Base-by-base conservation (phyloP, 2,113 vertebrate species). In the Alligator mississippiensis region DNA sequence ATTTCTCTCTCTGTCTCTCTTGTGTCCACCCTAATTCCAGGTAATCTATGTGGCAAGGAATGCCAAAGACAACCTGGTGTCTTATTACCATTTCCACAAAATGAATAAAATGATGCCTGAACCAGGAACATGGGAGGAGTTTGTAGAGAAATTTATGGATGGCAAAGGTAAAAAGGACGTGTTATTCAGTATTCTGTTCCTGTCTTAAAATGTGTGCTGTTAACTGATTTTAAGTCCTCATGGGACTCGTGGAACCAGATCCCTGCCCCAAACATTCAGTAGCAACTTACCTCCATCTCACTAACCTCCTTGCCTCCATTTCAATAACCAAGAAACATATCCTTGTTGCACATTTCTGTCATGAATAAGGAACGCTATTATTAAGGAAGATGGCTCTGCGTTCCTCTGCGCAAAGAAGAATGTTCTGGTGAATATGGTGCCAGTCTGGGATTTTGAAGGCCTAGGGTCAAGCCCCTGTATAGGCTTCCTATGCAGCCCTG, bases 21-120 rank as follows among this genome's bases (percentile, higher is more conserved):
- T 11, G 5, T 12, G 90, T 93, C 57, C 59, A 17, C 75, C 61
- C 58, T 25, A 1, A 18, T 88, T 82, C 21, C 87, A 99, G 98
- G 92, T 98, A 9, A 97, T 99, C 89, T 99, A 98, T 1, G 94
- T 99, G 87, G 98, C 98, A 4, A 98, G 98, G 93, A 99, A 99
- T 88, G 97, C 98, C 28, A 99, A 99, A 93, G 99, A 99, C 97
- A 98, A 82, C 19, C 92, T 97, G 27, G 98, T 99, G 21, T 99
- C 99, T 34, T 98, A 98, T 92, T 99, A 98, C 91, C 98, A 99
- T 90, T 99, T 99, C 96, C 97, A 97, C 79, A 98, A 97, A 86
- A 99, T 99, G 99, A 98, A 97, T 90, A 90, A 38, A 77, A 72
- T 4, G 34, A 2, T 98, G 28, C 98, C 98, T 74, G 97, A 98